Evolutionary conservation across 2,888 invertebrate genomes (phyloP), one percentile per base, ranked within the genome.

Genomic region (Sesia apiformis): DNA sequence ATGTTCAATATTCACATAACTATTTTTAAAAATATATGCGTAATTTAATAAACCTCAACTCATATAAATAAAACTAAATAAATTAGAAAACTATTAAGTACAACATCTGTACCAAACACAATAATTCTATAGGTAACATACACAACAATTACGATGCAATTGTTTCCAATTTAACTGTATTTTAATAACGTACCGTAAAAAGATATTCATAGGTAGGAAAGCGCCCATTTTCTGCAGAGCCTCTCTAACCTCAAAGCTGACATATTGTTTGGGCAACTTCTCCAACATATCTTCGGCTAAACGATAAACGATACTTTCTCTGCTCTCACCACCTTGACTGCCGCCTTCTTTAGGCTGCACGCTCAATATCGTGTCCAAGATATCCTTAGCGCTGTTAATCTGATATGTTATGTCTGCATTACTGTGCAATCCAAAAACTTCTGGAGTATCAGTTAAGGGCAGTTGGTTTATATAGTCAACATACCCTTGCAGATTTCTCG

Each of bases 371-470:
- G 97, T 97, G 72, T 97, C 97, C 69, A 98, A 90, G 72, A 98
- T 98, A 63, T 93, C 95, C 85, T 97, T 97, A 39, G 98, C 97
- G 51, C 97, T 97, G 76, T 98, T 98, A 60, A 98, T 98, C 85
- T 98, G 98, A 84, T 98, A 98, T 68, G 98, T 98, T 61, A 98
- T 98, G 76, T 98, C 98, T 53, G 98, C 98, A 83, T 98, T 98
- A 4, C 95, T 91, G 80, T 98, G 98, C 53, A 98, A 90, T n/a
- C 98, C 98, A 81, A 98, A 98, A 5, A 97, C 97, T 90, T 98
- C 97, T 0, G 98, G 98, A 1, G 96, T 95, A 78, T 98, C 98
- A 38, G 94, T 93, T 38, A 93, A 83, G 1, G 96, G 96, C 61
- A 98, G 88, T 67, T 93, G 93, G 69, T 95, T 96, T 54, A 98